Evolutionary conservation across 2,888 invertebrate genomes (phyloP).

Genomic region (Drosophila percnosoma): DNA sequence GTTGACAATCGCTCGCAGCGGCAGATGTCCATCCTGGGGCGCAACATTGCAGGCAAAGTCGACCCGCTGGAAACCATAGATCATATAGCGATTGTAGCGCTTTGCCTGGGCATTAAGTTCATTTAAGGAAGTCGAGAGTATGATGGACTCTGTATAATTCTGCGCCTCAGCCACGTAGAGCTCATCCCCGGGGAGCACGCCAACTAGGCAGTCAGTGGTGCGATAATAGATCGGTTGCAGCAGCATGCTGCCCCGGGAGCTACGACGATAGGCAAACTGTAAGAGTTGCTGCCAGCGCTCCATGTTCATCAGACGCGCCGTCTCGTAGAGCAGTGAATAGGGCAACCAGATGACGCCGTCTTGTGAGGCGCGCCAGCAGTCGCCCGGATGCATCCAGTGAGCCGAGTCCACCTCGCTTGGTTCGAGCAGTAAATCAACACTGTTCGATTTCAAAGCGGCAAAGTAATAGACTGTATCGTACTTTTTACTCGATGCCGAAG

Average conservation of each 20-base stretch:
- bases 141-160: constrained; percentile 59
- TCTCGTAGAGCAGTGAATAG: constrained; percentile 92
- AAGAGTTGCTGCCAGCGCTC: constrained; percentile 86
- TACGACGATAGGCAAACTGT: constrained; percentile 87
- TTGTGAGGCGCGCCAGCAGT: constrained; percentile 59
- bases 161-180: constrained; percentile 84
- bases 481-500: constrained; percentile 68
- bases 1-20: constrained; percentile 36
- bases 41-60: constrained; percentile 65
- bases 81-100: constrained; percentile 79
- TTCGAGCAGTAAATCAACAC: constrained; percentile 68
- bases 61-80: constrained; percentile 61
- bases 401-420: constrained; percentile 66
- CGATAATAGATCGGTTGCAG: constrained; percentile 86
- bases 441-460: constrained; percentile 51
- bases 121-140: constrained; percentile 64
- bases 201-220: constrained; percentile 87
- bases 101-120: constrained; percentile 76
- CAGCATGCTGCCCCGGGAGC: constrained; percentile 86
- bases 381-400: constrained; percentile 55
- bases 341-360: constrained; percentile 85
- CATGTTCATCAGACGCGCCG: constrained; percentile 87
- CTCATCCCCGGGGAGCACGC: constrained; percentile 87
- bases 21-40: constrained; percentile 71
- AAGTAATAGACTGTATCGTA: constrained; percentile 78